Evolutionary conservation across 2,113 vertebrate species (phyloP).

Genomic region (Oncorhynchus gorbuscha): DNA sequence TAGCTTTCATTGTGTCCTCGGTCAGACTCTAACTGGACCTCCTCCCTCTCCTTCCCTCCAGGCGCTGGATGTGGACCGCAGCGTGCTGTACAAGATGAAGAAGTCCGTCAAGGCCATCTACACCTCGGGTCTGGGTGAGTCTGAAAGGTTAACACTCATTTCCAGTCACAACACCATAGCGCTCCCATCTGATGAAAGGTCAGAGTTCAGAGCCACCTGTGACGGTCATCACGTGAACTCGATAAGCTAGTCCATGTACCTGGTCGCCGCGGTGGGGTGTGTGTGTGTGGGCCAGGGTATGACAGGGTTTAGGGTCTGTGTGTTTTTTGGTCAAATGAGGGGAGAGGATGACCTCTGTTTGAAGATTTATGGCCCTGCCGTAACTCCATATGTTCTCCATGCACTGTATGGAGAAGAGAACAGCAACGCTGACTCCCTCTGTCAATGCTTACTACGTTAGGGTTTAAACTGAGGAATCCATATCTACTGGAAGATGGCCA

Average conservation of each 20-base stretch:
- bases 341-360: too few relatives aligned
- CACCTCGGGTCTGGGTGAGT: constrained; percentile 93
- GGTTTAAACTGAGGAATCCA: too few relatives aligned
- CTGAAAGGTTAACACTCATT: background rate
- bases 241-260: too few relatives aligned
- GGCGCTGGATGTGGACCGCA: constrained; percentile 96
- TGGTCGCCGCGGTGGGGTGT: background rate
- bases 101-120: constrained; percentile 99
- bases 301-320: too few relatives aligned
- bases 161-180: too few relatives aligned
- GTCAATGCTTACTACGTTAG: too few relatives aligned
- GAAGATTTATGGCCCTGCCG: too few relatives aligned
- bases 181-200: background rate
- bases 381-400: too few relatives aligned
- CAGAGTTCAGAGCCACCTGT: background rate
- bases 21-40: background rate
- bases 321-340: too few relatives aligned
- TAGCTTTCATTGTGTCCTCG: background rate
- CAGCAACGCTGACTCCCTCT: too few relatives aligned
- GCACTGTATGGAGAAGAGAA: too few relatives aligned
- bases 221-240: background rate
- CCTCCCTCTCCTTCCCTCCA: constrained; percentile 59
- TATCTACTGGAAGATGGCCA: too few relatives aligned
- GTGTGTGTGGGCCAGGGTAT: background rate
- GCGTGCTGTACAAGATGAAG: constrained; percentile 98